Evolutionary conservation across 2,113 vertebrate species (phyloP).

Genomic region (Embiotoca jacksoni): DNA sequence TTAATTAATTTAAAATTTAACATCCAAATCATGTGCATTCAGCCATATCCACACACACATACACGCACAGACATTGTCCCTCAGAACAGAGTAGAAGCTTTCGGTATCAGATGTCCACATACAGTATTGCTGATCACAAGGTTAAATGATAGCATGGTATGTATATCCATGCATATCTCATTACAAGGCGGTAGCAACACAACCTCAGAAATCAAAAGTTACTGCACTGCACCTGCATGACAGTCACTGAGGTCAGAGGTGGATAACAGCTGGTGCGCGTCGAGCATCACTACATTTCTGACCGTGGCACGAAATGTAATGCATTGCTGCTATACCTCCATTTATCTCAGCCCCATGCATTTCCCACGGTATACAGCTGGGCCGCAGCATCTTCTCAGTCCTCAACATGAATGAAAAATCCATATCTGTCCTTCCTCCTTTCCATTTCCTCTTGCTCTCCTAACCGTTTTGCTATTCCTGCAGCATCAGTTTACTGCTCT

Average conservation of each 20-base stretch:
- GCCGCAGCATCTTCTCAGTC: conserved; percentile 57
- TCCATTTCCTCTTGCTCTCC: conserved; percentile 12
- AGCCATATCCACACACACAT: neutral
- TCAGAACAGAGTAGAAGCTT: conserved; percentile 12
- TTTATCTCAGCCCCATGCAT: conserved; percentile 36
- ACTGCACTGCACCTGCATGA: conserved; percentile 52
- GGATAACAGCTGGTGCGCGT: conserved; percentile 27
- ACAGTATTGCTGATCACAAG: conserved; percentile 65
- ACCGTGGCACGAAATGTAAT: conserved; percentile 21
- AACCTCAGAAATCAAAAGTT: conserved; percentile 57
- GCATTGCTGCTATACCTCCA: conserved; percentile 61
- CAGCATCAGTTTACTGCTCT: conserved; percentile 30
- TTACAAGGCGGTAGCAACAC: conserved; percentile 57
- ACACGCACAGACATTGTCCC: conserved; percentile 22
- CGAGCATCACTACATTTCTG: conserved; percentile 31
- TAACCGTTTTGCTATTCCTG: conserved; percentile 10
- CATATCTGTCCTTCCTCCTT: conserved; percentile 34
- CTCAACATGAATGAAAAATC: conserved; percentile 51
- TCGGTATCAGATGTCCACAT: conserved; percentile 54
- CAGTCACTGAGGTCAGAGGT: conserved; percentile 57
- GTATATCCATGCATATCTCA: conserved; percentile 51
- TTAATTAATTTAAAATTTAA: conserved; percentile 47
- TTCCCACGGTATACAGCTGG: conserved; percentile 74
- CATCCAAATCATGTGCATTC: conserved; percentile 23
- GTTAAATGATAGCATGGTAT: conserved; percentile 58